Percentiles rank a stretch among this genome's conserved stretches.
Evolutionary conservation across 30 jellyfish, hydroid and myxozoan genomes (phyloP).

Genomic region (Sanderia malayensis): DNA sequence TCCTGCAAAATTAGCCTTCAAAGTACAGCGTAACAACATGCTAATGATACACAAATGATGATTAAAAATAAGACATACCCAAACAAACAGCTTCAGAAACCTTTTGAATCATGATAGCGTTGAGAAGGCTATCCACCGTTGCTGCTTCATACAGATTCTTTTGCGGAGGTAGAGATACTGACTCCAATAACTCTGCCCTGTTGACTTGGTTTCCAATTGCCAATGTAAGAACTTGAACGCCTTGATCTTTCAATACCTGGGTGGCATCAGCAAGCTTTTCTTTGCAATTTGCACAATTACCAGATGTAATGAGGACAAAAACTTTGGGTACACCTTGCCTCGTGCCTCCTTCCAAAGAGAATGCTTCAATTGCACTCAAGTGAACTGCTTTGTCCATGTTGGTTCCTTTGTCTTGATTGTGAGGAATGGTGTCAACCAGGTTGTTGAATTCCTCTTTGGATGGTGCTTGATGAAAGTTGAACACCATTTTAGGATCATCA

Average conservation of each 20-base stretch:
- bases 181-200: constrained; percentile 49
- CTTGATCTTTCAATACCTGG: constrained; percentile 72
- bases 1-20: too few relatives aligned
- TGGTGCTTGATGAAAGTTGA: constrained; percentile 68
- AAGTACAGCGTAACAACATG: too few relatives aligned
- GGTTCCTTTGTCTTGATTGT: constrained; percentile 40
- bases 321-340: constrained; percentile 94
- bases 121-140: constrained; percentile 41
- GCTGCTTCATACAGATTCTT: constrained; percentile 27
- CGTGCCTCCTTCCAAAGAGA: constrained; percentile 80
- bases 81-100: constrained; percentile 72
- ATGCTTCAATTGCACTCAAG: constrained; percentile 66
- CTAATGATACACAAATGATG: too few relatives aligned
- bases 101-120: constrained; percentile 64
- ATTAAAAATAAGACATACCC: too few relatives aligned
- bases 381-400: constrained; percentile 77
- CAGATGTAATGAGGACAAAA: constrained; percentile 70
- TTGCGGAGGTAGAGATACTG: constrained; percentile 70
- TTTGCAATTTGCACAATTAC: constrained; percentile 77
- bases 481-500: constrained; percentile 63
- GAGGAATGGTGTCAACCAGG: constrained; percentile 65
- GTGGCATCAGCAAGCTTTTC: constrained; percentile 81
- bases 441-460: constrained; percentile 54
- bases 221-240: constrained; percentile 81
- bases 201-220: constrained; percentile 65